Evolutionary conservation across 1,140 invertebrate genomes (phyloP), one percentile per base, ranked within the genome.

Genomic region (Manduca sexta): DNA sequence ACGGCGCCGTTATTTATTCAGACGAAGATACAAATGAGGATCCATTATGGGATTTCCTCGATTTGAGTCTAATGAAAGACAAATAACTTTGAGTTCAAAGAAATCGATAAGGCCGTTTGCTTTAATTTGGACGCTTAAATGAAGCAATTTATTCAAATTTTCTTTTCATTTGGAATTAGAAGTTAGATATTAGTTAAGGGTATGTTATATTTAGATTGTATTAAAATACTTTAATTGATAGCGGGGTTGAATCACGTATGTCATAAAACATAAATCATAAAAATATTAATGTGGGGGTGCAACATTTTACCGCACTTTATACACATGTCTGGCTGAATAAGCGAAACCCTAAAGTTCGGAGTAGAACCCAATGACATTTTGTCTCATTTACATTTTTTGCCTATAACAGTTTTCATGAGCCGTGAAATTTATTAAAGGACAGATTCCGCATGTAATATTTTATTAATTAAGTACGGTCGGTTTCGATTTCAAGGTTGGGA

Each of bases 361-460:
- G 68, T 72, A 60, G 69, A 64, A 58, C 60, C 49, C 64, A 64
- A 79, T 72, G 73, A 76, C 71, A 73, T 74, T 74, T 71, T 71
- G 57, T 60, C 64, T 74, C 66, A 83, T 83, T 65, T 75, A 60
- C 74, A 81, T 84, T 81, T 79, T 83, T 81, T 57, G 47, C 52
- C 68, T 53, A 76, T 74, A 71, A 59, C 53, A 52, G 53, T 56
- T 49, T 66, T 56, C 59, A 75, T 74, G 71, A 56, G 45, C 67
- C 78, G 63, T 84, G 70, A 82, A 82, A 80, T 79, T 73, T 80
- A 80, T 75, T 74, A 75, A 74, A 78, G 64, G 63, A 65, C 66
- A 26, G 64, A 62, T 72, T 64, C 63, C 55, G 67, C 73, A 65
- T 60, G 65, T 72, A 72, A 81, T 85, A 83, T 75, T 82, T 85